Percentiles rank a stretch among this genome's conserved stretches.
phyloP scores from a whole-genome alignment of 2,113 vertebrate species.

The Mesoclemmys tuberculata region DNA sequence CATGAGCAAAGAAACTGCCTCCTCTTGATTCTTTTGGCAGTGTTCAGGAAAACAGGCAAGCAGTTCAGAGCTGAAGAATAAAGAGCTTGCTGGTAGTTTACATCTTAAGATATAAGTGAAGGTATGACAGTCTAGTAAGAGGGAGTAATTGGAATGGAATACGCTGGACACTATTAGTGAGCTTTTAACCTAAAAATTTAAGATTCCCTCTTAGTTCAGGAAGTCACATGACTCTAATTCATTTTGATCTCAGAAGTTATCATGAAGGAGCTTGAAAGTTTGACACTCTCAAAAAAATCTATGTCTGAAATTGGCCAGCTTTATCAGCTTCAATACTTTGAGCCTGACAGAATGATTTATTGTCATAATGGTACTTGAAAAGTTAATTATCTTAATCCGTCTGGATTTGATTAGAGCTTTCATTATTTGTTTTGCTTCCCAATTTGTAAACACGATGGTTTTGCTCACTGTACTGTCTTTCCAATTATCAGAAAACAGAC shows the following conservation, averaged over 20 bases:
- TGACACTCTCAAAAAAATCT: neutral
- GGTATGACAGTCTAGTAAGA: neutral
- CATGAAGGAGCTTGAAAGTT: constrained; percentile 5
- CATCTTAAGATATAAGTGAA: neutral
- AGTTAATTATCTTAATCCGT: neutral
- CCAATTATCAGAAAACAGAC: neutral
- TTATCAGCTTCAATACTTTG: neutral
- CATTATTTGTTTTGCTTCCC: neutral
- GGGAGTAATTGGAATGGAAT: neutral
- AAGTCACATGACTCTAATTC: neutral
- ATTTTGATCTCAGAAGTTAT: constrained; percentile 17
- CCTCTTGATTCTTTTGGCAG: neutral
- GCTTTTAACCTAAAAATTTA: neutral
- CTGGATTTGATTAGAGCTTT: neutral
- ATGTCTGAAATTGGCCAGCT: constrained; percentile 8
- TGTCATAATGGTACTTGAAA: neutral
- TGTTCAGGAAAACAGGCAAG: neutral
- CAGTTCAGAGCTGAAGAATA: neutral
- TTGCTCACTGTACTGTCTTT: neutral
- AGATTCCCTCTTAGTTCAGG: neutral
- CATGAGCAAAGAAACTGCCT: neutral
- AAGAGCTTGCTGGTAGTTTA: neutral
- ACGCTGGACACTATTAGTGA: neutral
- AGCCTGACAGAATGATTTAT: neutral
- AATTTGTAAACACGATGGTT: neutral